Base-by-base conservation (phyloP, 2,797 vertebrate genomes). In the Pangasius mekongensis region DNA sequence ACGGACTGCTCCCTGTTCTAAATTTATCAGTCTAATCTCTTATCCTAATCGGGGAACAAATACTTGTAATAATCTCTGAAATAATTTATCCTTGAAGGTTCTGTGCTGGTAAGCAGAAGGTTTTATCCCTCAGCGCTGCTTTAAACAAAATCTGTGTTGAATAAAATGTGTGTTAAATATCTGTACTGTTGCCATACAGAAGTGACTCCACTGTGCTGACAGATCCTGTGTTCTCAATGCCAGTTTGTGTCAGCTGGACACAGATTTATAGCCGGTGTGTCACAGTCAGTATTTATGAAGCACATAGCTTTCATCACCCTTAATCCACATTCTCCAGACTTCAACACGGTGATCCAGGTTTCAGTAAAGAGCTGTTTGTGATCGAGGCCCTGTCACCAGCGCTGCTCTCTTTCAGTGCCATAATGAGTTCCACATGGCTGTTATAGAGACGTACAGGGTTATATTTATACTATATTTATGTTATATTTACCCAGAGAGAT, bases 211-310 rank as follows among this genome's bases (percentile, higher is more conserved):
- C 3, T 54, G 49, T 33, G 7, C 73, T 47, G 39, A 47, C 13
- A 69, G 14, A 18, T 20, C 33, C 67, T 24, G 33, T 74, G 39
- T 58, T 60, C 47, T 83, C 47, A 16, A 62, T 52, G 7, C 22
- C 49, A 69, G 33, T 82, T 33, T 33, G 62, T 87, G 71, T 86
- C 83, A 83, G 83, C 74, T 77, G 77, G 80, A 82, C 39, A 90
- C 76, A 89, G 39, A 89, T 91, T 89, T 89, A 91, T 91, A 87
- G 90, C 27, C n/a, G 3, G 33, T 14, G 10, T 90, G 81, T 89
- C 83, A 83, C 67, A 62, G 16, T 30, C 64, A 85, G 30, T 76
- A 90, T 90, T 91, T 84, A 90, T 85, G 80, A 90, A 73, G 52
- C 27, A 49, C 69, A 84, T 83, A 88, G 85, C 84, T 87, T 85